Evolutionary conservation across 2,888 invertebrate species (phyloP), one percentile per base, ranked within the genome.

Genomic region (Eucriotettix oculatus): DNA sequence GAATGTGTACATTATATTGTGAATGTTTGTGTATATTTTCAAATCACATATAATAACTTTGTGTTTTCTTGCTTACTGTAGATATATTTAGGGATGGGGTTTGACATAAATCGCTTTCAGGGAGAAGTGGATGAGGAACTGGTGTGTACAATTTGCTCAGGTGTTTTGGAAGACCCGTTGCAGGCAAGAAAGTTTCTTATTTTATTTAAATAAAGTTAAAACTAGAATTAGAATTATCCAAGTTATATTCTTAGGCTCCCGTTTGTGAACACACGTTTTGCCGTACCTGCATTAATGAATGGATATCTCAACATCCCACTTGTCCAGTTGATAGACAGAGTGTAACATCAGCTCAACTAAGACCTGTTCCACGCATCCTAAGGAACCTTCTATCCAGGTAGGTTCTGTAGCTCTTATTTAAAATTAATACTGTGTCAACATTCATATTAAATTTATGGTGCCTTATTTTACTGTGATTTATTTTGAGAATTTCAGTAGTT

Each of bases 211-310:
- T 10, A 12, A 54, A n/a, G 1, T 16, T 9, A 54, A 1, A 17
- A 17, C 29, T 12, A 12, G 1, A 1, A 9, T 29, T 16, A 57
- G 14, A 57, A 16, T 55, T 42, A 10, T 52, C n/a, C 5, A n/a
- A 48, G 42, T 42, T 65, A 61, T 42, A 56, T 65, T 74, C 75
- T 56, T 73, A 93, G 94, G 94, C 95, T 60, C 93, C 93, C 58
- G 85, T 86, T 68, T 97, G 96, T 75, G 96, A 97, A 73, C 96
- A 97, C 77, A 94, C 95, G 60, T 97, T 96, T 76, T 97, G 96
- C 74, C 84, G 87, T 68, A 84, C 83, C 57, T 97, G 96, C 74
- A 97, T 97, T 68, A 87, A 88, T 64, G 93, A 95, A 75, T 97
- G 96, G 96, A 83, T 96, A 66, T 87, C 88, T 65, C 83, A 91